Evolutionary conservation across 64 coral and sea anemone genomes (phyloP).

Genomic region (Anthopleura sola): DNA sequence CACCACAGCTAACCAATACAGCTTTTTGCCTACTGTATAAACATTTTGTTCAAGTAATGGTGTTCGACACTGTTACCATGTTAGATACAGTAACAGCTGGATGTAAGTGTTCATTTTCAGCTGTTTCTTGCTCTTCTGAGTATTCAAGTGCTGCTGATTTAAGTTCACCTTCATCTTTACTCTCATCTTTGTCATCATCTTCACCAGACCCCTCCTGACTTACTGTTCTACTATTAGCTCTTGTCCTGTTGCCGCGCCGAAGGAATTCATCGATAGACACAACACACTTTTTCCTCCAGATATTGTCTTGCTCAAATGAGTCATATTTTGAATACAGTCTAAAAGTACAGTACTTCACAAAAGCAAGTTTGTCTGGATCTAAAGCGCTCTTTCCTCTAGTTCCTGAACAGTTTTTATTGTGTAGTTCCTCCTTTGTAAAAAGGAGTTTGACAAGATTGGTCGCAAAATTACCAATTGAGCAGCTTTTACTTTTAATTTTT

Average conservation of each 20-base stretch:
- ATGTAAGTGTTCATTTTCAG: not conserved
- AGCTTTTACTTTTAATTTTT: conserved; percentile 52
- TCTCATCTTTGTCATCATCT: conserved; percentile 1
- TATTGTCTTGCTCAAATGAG: conserved; percentile 36
- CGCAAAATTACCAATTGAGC: conserved; percentile 60
- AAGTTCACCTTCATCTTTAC: not conserved
- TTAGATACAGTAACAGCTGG: not conserved
- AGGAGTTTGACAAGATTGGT: conserved; percentile 52
- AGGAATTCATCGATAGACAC: conserved; percentile 63
- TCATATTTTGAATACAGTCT: conserved; percentile 39
- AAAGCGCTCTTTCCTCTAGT: conserved; percentile 54
- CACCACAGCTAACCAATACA: too few relatives aligned
- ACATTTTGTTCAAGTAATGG: not conserved
- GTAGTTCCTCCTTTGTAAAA: conserved; percentile 58
- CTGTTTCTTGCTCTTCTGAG: not conserved
- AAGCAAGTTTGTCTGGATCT: conserved; percentile 49
- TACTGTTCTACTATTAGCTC: conserved; percentile 22
- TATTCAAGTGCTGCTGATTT: not conserved
- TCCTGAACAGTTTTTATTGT: conserved; percentile 59
- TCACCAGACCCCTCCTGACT: conserved; percentile 12
- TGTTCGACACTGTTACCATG: not conserved
- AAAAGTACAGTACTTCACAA: conserved; percentile 62
- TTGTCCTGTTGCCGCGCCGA: conserved; percentile 47
- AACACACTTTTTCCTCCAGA: conserved; percentile 62
- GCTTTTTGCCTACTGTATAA: not conserved